Evolutionary conservation across 2,888 invertebrate species (phyloP), one percentile per base, ranked within the genome.

Genomic region (Xestobium rufovillosum): DNA sequence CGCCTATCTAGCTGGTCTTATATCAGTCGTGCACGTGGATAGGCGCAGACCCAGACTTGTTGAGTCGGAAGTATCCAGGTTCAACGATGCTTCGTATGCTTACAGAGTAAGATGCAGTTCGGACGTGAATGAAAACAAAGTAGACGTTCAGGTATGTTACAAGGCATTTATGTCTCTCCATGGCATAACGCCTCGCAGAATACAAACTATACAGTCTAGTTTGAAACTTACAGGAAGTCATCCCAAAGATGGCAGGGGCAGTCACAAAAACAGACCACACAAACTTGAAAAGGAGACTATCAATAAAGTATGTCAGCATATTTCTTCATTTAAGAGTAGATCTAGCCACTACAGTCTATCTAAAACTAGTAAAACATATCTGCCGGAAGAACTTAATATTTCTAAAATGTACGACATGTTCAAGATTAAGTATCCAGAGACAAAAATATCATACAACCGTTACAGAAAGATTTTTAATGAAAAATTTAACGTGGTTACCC

Each of bases 351-450:
- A 28, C 10, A 28, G n/a, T n/a, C n/a, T n/a, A n/a, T n/a, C n/a
- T n/a, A n/a, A n/a, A n/a, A n/a, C n/a, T n/a, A n/a, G n/a, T 28
- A 28, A 28, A 28, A 28, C 28, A 28, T 28, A 28, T 11, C 28
- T 28, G 23, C n/a, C n/a, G 8, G 8, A 9, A n/a, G n/a, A n/a
- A n/a, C n/a, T n/a, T n/a, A n/a, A n/a, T n/a, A n/a, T n/a, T n/a
- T n/a, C n/a, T n/a, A 23, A 23, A 23, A 23, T 23, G 23, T 23
- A 23, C n/a, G 23, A 23, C 23, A 9, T 23, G 23, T 23, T 23
- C n/a, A 23, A 23, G n/a, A 23, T 23, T 9, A 23, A 23, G 23
- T 9, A 23, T 23, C 23, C 23, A 23, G 8, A 23, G 23, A n/a
- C n/a, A 8, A 23, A 23, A 23, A 23, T 23, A 23, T 23, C 23